Conservation (phyloP, 2,888 invertebrate species). For the Dryadula phaetusa region DNA sequence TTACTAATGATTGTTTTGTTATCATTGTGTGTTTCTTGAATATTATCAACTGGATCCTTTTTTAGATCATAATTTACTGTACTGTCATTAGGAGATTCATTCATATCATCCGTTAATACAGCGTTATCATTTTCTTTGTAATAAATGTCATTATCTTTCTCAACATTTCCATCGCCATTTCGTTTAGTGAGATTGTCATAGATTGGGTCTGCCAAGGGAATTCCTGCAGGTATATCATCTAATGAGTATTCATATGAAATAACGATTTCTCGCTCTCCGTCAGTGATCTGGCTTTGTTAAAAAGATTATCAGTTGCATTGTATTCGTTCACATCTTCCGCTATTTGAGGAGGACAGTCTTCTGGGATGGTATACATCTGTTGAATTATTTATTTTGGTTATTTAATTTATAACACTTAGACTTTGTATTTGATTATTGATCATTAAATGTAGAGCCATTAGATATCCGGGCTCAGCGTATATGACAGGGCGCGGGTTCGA, state of each 20-base stretch:
- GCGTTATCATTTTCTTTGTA: constrained; percentile 24
- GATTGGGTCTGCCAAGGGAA: constrained; percentile 72
- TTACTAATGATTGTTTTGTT: too few species aligned
- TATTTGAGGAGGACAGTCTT: constrained; percentile 71
- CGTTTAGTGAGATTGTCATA: constrained; percentile 64
- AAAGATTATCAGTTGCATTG: constrained; percentile 65
- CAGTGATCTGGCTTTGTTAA: constrained; percentile 64
- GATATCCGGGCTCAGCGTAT: too few species aligned
- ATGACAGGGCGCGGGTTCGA: too few species aligned
- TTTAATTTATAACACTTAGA: too few species aligned
- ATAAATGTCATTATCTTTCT: constrained; percentile 32
- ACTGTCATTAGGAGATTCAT: background rate
- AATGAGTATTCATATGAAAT: constrained; percentile 69
- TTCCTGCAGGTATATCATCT: constrained; percentile 74
- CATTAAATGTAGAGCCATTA: too few species aligned
- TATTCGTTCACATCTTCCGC: constrained; percentile 60
- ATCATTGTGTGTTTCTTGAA: background rate
- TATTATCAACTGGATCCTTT: background rate
- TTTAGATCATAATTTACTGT: background rate
- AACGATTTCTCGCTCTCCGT: constrained; percentile 62
- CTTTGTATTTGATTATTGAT: too few species aligned
- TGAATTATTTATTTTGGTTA: constrained; percentile 20
- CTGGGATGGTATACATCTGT: constrained; percentile 76
- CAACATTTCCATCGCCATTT: constrained; percentile 32
- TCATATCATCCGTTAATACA: background rate